A percentile compares a stretch with the other conserved stretches of the same genome.
These are phyloP conservation scores for Nanger granti DNA, from an alignment of 2,113 vertebrate species.

Conservation along the genomic window DNA sequence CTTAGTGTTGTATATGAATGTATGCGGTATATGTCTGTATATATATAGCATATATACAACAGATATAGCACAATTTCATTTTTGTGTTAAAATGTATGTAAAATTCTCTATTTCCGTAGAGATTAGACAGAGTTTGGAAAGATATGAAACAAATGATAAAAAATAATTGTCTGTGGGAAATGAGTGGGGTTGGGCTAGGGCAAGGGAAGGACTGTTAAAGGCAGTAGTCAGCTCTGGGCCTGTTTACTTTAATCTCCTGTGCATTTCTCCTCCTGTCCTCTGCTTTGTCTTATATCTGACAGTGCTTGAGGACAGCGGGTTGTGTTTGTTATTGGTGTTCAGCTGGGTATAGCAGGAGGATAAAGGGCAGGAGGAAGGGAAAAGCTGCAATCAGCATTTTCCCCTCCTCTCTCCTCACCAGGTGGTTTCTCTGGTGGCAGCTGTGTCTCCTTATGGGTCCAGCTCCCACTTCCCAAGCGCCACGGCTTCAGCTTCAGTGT, in stretches of 20 bases:
- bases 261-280: no score
- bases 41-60: background rate
- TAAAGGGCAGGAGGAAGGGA: background rate
- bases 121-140: background rate
- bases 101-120: background rate
- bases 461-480: background rate
- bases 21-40: background rate
- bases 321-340: background rate
- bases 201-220: background rate
- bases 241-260: background rate
- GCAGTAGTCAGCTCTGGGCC: background rate
- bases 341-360: background rate
- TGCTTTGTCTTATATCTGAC: background rate
- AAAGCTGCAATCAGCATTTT: background rate
- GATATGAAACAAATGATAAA: background rate
- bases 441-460: background rate
- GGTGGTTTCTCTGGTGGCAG: background rate
- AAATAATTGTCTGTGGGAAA: background rate
- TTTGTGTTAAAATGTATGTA: background rate
- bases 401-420: background rate
- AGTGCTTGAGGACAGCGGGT: background rate
- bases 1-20: background rate
- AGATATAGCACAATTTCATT: background rate
- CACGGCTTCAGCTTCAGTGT: background rate
- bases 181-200: background rate